These are phyloP conservation scores for Cathartes aura DNA, from an alignment of 2,113 vertebrate genomes.

Conservation along the genomic window DNA sequence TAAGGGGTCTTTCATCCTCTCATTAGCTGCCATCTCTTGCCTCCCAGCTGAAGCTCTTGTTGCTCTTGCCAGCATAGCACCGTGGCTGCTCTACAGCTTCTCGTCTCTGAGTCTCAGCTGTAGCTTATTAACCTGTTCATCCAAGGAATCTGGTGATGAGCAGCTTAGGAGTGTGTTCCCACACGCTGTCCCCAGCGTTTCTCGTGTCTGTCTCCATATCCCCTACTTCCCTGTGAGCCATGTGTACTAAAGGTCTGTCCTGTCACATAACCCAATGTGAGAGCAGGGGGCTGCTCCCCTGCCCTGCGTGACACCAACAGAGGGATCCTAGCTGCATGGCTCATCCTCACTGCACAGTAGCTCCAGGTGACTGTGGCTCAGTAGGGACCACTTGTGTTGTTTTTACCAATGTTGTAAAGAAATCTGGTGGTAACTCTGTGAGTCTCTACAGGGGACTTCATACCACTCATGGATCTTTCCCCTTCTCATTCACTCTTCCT, in stretches of 20 bases:
- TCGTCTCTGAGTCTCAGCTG: background rate
- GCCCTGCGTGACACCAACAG: fast-evolving
- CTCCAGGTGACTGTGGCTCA: background rate
- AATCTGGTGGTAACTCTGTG: background rate
- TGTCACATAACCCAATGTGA: background rate
- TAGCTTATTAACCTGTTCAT: background rate
- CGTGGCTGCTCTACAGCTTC: background rate
- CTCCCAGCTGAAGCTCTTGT: background rate
- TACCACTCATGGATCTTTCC: background rate
- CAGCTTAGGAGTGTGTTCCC: background rate
- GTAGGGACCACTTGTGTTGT: background rate
- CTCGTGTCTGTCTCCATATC: background rate
- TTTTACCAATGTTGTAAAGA: background rate
- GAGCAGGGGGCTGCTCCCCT: background rate
- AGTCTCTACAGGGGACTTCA: background rate
- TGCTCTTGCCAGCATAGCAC: background rate
- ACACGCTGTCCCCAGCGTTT: background rate
- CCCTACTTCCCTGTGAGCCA: background rate
- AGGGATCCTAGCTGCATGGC: background rate
- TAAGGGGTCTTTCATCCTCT: background rate
- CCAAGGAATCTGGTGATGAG: background rate
- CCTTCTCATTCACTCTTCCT: background rate
- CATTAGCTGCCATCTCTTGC: background rate
- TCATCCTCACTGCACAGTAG: background rate
- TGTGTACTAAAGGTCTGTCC: background rate